Base-by-base conservation (phyloP, 2,888 invertebrate species). In the Mimachlamys varia region DNA sequence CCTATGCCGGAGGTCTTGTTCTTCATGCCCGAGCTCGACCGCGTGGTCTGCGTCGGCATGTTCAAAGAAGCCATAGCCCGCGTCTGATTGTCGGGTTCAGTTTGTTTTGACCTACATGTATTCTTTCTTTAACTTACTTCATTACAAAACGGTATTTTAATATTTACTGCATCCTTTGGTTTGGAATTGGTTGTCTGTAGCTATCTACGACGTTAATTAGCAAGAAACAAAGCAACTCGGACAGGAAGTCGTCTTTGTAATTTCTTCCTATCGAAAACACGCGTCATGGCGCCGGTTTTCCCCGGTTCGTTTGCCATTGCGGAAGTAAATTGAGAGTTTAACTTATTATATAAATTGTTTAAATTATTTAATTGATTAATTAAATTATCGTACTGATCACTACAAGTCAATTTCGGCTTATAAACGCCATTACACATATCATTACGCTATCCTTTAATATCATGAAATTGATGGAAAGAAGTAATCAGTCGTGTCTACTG, bases 31-130 rank as follows among this genome's bases (percentile, higher is more conserved):
- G 76, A 76, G 76, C 76, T 76, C 76, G 76, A 76, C 76, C 76
- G 76, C 76, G 76, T 76, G 76, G 76, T 76, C 76, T 33, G 76
- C 76, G 76, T 76, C 76, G 76, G 76, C 76, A 76, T 76, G 76
- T 76, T 76, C 76, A 76, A 27, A 76, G 76, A 76, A 76, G 27
- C 76, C 76, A 76, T 76, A 33, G 33, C 76, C 76, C 76, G 76
- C 76, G 76, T 76, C 76, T 12, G 27, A 44, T 27, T 33, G 76
- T 27, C 19, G 15, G 7, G 33, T 22, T 33, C 7, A 33, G 33
- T 76, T 27, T 33, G 10, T 76, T 76, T 76, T 76, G 27, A 33
- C 76, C 76, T 76, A 76, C 0, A 76, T 33, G 0, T 13, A 76
- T 76, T 33, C 27, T 15, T 76, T 76, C 76, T 19, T 33, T 0